These are phyloP conservation scores for Oncorhynchus kisutch DNA, from an alignment of 2,113 vertebrate species.

Conservation along the genomic window DNA sequence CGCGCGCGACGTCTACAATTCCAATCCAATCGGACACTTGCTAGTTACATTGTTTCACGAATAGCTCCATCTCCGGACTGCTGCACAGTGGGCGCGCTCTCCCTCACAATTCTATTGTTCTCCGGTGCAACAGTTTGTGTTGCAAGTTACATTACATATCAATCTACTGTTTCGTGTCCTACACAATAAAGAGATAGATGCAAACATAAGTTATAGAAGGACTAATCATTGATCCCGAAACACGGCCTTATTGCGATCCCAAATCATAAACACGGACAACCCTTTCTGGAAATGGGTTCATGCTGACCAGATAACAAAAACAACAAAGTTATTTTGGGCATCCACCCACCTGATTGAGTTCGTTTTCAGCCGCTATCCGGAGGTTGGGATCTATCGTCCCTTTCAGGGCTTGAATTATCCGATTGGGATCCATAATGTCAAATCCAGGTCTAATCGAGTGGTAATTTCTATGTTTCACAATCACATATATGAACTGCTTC, in stretches of 20 bases:
- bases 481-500: conserved; percentile 33
- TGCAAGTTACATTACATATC: neutral
- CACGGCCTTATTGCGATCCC: neutral
- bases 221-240: neutral
- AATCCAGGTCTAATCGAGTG: conserved; percentile 4
- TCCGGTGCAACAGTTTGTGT: conserved; percentile 10
- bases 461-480: conserved; percentile 15
- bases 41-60: neutral
- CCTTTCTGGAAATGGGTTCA: neutral
- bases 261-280: conserved; percentile 10
- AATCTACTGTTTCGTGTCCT: too few species aligned
- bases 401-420: conserved; percentile 94
- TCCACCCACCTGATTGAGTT: conserved; percentile 90
- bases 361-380: conserved; percentile 87
- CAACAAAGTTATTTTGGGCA: conserved; percentile 30
- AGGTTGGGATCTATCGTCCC: conserved; percentile 94
- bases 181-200: too few species aligned
- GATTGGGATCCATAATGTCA: conserved; percentile 88
- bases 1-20: too few species aligned
- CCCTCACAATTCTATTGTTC: conserved; percentile 31
- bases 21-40: too few species aligned
- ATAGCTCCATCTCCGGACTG: neutral
- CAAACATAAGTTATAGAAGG: too few species aligned
- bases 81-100: neutral
- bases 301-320: conserved; percentile 2